Conservation (phyloP, 2,113 vertebrate species). For the Psammodynastes pulverulentus region DNA sequence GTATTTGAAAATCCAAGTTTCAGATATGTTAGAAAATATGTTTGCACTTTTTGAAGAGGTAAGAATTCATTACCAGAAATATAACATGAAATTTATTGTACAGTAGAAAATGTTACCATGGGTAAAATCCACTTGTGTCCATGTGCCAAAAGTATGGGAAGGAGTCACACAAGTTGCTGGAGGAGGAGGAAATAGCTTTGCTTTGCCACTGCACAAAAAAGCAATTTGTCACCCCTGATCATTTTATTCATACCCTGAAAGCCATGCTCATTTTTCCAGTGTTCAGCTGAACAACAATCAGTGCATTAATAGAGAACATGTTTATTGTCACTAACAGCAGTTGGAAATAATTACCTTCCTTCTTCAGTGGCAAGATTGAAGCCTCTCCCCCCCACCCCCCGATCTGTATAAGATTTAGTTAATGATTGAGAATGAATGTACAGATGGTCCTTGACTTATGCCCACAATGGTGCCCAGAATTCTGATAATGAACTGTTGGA, state of each 20-base stretch:
- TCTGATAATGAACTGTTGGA: not conserved
- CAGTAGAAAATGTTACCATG: not conserved
- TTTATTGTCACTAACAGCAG: not conserved
- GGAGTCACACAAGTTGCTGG: too few relatives aligned
- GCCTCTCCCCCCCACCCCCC: not conserved
- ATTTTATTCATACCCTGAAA: not conserved
- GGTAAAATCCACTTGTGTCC: not conserved
- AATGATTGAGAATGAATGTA: not conserved
- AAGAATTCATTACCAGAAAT: conserved; percentile 29
- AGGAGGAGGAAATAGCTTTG: not conserved
- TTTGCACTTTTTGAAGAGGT: conserved; percentile 95
- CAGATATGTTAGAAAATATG: conserved; percentile 79
- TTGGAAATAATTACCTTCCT: not conserved
- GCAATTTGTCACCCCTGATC: not conserved
- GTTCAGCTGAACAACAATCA: not conserved
- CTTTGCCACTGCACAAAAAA: not conserved
- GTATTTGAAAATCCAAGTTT: conserved; percentile 80
- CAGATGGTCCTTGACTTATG: not conserved
- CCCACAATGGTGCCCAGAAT: not conserved
- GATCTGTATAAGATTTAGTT: not conserved
- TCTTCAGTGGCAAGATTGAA: not conserved
- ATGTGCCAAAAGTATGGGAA: not conserved
- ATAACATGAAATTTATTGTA: not conserved
- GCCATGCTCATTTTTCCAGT: not conserved
- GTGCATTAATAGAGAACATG: not conserved